phyloP scores from a whole-genome alignment of 2,113 vertebrate genomes.

The Archilochus colubris region DNA sequence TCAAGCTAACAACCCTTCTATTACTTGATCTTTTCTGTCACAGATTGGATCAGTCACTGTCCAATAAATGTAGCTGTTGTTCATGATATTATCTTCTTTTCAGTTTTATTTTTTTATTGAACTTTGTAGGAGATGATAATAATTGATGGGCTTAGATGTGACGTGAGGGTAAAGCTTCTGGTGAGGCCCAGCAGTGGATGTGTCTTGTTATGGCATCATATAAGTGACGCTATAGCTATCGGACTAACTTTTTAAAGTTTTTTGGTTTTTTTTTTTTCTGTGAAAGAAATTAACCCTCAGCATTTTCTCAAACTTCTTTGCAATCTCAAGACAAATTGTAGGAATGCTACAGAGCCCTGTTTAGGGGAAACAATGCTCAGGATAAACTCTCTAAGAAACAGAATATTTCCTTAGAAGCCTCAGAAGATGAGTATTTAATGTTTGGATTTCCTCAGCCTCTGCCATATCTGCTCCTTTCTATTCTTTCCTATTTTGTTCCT shows the following conservation, averaged over 20 bases:
- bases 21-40: conserved; percentile 67
- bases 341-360: background rate
- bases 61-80: conserved; percentile 60
- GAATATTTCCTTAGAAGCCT: background rate
- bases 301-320: background rate
- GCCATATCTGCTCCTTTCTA: background rate
- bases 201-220: conserved; percentile 36
- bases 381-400: background rate
- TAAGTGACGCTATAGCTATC: background rate
- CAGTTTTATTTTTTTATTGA: conserved; percentile 41
- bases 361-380: background rate
- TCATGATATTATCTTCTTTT: conserved; percentile 31
- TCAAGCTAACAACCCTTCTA: conserved; percentile 56
- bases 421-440: background rate
- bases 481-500: background rate
- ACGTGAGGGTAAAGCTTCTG: background rate
- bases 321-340: background rate
- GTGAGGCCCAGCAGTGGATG: background rate
- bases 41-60: conserved; percentile 54
- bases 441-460: background rate
- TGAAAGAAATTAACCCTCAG: background rate
- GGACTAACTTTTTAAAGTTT: background rate
- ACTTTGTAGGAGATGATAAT: conserved; percentile 58
- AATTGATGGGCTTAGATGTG: conserved; percentile 42
- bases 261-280: background rate